A percentile compares a stretch with the other conserved stretches of the same genome.
Conservation (phyloP, 23 tunicate species). For the Halocynthia aurantium region DNA sequence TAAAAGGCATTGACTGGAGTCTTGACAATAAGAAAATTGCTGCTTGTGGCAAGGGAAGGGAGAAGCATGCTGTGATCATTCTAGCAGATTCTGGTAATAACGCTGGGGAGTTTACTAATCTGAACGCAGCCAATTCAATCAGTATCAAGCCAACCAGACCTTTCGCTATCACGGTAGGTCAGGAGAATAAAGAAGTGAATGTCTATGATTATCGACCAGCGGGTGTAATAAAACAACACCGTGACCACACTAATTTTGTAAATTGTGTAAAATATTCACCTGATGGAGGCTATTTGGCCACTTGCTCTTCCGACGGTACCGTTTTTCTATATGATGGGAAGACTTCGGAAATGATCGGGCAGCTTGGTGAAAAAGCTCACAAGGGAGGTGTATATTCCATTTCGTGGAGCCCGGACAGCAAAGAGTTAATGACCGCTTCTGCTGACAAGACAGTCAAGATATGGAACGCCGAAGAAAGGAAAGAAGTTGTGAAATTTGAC, state of each 20-base stretch:
- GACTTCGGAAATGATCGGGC: conserved; percentile 35
- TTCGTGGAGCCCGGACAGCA: conserved; percentile 59
- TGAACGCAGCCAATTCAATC: conserved; percentile 44
- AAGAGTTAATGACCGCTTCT: conserved; percentile 71
- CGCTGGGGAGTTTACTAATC: conserved; percentile 26
- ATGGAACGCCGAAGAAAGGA: conserved; percentile 62
- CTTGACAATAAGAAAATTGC: conserved; percentile 77
- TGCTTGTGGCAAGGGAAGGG: conserved; percentile 87
- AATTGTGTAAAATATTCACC: conserved; percentile 69
- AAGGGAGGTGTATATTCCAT: conserved; percentile 83
- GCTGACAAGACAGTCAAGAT: conserved; percentile 89
- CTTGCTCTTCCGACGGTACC: conserved; percentile 53
- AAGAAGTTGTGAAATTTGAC: conserved; percentile 41
- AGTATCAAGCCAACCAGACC: conserved; percentile 54
- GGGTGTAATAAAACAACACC: neutral
- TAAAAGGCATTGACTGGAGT: conserved; percentile 81
- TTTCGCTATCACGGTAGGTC: conserved; percentile 42
- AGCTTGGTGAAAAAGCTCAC: conserved; percentile 49
- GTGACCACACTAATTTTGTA: conserved; percentile 28
- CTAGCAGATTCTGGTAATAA: conserved; percentile 76
- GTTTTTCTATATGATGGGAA: conserved; percentile 69
- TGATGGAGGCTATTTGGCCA: conserved; percentile 63
- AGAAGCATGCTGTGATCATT: conserved; percentile 46
- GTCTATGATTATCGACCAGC: conserved; percentile 74
- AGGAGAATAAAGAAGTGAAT: conserved; percentile 38